Conservation (phyloP, 1,140 invertebrate genomes). For the Euura saliciscinereae region DNA sequence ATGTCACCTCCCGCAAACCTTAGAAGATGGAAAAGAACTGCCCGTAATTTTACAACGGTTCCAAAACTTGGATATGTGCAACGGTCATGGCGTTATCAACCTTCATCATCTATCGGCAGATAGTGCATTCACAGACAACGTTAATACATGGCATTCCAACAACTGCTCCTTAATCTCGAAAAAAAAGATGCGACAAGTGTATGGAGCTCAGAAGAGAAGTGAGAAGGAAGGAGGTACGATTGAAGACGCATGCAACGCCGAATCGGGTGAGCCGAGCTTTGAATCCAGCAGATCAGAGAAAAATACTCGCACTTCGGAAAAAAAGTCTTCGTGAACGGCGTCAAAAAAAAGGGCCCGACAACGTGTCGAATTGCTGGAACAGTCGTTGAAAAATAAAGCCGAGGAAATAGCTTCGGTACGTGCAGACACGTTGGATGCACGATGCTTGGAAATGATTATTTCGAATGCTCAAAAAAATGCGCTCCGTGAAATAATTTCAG, state of each 20-base stretch:
- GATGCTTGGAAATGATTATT: neutral
- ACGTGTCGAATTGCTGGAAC: neutral
- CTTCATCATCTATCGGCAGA: neutral
- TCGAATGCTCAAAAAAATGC: neutral
- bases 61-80: neutral
- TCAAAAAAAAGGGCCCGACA: neutral
- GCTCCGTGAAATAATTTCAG: neutral
- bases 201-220: slow-evolving; percentile 8
- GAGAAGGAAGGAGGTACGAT: neutral
- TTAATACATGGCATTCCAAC: neutral
- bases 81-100: neutral
- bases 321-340: slow-evolving; percentile 1
- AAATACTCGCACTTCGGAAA: neutral
- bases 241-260: neutral
- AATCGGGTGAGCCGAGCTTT: neutral
- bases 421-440: neutral
- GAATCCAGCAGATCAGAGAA: neutral
- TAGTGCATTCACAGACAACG: neutral
- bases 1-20: neutral
- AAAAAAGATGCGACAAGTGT: slow-evolving; percentile 9
- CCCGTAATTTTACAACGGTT: neutral
- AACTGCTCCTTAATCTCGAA: slow-evolving; percentile 8
- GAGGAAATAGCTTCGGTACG: neutral
- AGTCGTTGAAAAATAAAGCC: neutral
- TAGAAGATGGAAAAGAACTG: neutral